Percentiles rank a stretch among this genome's conserved stretches.
These are phyloP conservation scores for Octodonta nipae DNA, from an alignment of 2,888 invertebrate species.

Conservation along the genomic window DNA sequence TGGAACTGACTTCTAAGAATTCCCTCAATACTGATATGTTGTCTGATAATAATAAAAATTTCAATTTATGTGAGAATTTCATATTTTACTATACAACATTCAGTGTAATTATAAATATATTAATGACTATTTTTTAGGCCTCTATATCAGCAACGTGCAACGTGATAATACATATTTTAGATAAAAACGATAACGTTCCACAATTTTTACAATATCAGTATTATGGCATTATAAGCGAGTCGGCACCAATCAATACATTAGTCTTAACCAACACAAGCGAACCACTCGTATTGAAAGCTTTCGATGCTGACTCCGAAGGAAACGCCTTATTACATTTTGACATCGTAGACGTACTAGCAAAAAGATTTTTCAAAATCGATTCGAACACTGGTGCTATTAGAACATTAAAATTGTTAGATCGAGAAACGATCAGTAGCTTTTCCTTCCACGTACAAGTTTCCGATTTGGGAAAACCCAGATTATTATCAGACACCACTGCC, in stretches of 20 bases:
- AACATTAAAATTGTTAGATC: conserved; percentile 62
- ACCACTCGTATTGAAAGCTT: conserved; percentile 73
- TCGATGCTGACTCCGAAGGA: conserved; percentile 74
- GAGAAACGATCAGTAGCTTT: conserved; percentile 56
- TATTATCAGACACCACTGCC: conserved; percentile 67
- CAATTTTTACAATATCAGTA: conserved; percentile 52
- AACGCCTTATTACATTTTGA: conserved; percentile 76
- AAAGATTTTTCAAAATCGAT: conserved; percentile 62
- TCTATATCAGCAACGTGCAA: conserved; percentile 54
- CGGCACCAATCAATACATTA: conserved; percentile 56
- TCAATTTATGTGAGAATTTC: too few relatives aligned
- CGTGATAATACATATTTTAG: conserved; percentile 73
- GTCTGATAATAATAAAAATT: too few relatives aligned
- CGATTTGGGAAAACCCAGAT: conserved; percentile 70
- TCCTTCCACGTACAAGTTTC: conserved; percentile 71
- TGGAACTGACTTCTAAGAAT: too few relatives aligned
- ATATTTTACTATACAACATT: too few relatives aligned
- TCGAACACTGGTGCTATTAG: conserved; percentile 46
- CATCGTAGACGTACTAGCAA: conserved; percentile 66
- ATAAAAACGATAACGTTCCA: conserved; percentile 78
- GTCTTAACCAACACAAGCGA: conserved; percentile 52
- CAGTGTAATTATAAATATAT: too few relatives aligned
- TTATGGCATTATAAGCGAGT: conserved; percentile 63
- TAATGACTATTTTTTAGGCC: conserved; percentile 42
- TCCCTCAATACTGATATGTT: too few relatives aligned